phyloP scores from a whole-genome alignment of 2,113 vertebrate species.

The Microcebus jonahi region DNA sequence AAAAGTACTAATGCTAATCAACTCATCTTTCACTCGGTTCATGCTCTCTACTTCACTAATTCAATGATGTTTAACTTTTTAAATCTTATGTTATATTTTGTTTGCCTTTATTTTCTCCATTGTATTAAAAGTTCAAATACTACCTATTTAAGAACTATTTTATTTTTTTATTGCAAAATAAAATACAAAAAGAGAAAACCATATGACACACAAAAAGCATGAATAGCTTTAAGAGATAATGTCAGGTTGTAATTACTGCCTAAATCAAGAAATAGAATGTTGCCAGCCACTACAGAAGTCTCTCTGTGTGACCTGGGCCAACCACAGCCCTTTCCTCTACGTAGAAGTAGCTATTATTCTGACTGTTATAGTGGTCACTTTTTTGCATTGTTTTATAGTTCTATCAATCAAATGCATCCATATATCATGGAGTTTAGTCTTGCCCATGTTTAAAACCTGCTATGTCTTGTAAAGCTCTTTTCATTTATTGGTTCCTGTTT shows the following conservation, averaged over 20 bases:
- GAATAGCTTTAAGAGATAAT: neutral
- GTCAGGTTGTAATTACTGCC: neutral
- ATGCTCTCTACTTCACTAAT: neutral
- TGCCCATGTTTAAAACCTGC: neutral
- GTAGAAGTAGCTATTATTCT: neutral
- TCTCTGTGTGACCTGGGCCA: neutral
- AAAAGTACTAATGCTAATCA: neutral
- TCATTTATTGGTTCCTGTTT: neutral
- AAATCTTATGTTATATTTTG: neutral
- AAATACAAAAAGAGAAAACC: neutral
- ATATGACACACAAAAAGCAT: neutral
- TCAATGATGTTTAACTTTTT: neutral
- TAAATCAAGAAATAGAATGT: neutral
- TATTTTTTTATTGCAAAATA: neutral
- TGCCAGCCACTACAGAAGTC: neutral
- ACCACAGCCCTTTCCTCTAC: neutral
- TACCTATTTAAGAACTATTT: neutral
- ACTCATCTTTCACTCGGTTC: neutral
- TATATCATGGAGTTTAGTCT: neutral
- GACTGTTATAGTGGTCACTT: neutral
- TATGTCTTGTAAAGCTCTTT: neutral
- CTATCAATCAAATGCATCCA: neutral
- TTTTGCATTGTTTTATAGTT: neutral
- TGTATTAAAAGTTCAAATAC: neutral
- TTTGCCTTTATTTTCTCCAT: neutral